Evolutionary conservation across 1,140 invertebrate genomes (phyloP).

Genomic region (Steinernema feltiae): DNA sequence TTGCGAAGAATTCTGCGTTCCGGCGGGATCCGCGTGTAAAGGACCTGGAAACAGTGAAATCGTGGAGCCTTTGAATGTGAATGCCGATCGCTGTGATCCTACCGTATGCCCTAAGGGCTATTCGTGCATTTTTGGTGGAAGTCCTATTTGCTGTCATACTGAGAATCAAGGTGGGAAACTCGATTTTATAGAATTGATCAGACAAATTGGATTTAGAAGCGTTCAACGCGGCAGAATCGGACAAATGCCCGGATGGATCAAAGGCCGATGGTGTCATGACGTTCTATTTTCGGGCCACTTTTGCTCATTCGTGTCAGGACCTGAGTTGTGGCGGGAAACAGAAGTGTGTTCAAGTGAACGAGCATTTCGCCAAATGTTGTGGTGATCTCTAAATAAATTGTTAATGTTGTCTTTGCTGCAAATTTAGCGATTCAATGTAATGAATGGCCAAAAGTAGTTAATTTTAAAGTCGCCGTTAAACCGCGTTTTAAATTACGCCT

Average conservation of each 20-base stretch:
- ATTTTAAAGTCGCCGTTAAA: no score
- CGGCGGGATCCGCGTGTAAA: no score
- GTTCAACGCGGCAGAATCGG: neutral
- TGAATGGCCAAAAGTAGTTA: no score
- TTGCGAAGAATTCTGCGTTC: neutral
- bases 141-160: neutral
- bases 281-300: slow-evolving; percentile 1
- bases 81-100: neutral
- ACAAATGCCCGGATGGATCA: slow-evolving; percentile 15
- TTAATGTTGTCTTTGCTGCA: no score
- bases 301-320: neutral
- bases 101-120: neutral
- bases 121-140: no score
- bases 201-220: neutral
- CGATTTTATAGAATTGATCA: neutral
- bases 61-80: no score
- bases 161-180: neutral
- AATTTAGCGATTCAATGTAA: no score
- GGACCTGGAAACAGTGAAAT: no score
- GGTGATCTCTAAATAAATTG: no score
- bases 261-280: neutral
- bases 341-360: slow-evolving; percentile 14
- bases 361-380: slow-evolving; percentile 15
- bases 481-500: no score
- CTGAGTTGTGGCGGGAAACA: neutral